Evolutionary conservation across 2,888 invertebrate genomes (phyloP).

Genomic region (Diarsia mendica): DNA sequence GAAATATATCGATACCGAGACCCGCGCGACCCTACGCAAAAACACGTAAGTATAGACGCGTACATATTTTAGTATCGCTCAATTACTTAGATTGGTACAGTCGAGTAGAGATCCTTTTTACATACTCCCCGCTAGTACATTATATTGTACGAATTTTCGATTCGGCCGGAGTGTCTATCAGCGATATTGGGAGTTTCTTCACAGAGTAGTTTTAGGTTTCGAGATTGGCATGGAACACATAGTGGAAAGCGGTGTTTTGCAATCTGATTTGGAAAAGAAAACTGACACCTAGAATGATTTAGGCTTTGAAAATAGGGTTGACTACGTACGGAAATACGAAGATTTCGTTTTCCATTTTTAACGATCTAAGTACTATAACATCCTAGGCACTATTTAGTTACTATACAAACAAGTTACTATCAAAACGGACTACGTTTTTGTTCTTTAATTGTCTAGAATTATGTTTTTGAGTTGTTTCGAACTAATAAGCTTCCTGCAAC

Average conservation of each 20-base stretch:
- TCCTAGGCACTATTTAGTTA: too few relatives aligned
- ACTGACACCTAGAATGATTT: background rate
- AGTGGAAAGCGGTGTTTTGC: constrained; percentile 22
- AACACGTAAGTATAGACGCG: constrained; percentile 69
- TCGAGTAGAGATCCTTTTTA: constrained; percentile 63
- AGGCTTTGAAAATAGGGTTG: background rate
- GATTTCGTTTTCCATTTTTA: background rate
- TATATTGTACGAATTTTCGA: constrained; percentile 62
- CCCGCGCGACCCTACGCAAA: constrained; percentile 72
- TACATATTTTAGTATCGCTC: constrained; percentile 68
- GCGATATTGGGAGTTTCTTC: constrained; percentile 46
- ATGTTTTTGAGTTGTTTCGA: background rate
- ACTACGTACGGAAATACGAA: background rate
- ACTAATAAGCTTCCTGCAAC: background rate
- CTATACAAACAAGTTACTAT: too few relatives aligned
- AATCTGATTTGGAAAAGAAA: constrained; percentile 30
- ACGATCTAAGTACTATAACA: too few relatives aligned
- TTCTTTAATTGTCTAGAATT: too few relatives aligned
- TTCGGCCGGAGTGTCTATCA: constrained; percentile 41
- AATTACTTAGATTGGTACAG: constrained; percentile 68
- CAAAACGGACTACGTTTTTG: too few relatives aligned
- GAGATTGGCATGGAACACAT: constrained; percentile 27
- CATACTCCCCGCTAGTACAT: constrained; percentile 55
- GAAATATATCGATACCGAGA: constrained; percentile 82
- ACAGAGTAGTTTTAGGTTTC: constrained; percentile 34